phyloP scores from a whole-genome alignment of 2,113 vertebrate species.

The Pygoscelis adeliae region DNA sequence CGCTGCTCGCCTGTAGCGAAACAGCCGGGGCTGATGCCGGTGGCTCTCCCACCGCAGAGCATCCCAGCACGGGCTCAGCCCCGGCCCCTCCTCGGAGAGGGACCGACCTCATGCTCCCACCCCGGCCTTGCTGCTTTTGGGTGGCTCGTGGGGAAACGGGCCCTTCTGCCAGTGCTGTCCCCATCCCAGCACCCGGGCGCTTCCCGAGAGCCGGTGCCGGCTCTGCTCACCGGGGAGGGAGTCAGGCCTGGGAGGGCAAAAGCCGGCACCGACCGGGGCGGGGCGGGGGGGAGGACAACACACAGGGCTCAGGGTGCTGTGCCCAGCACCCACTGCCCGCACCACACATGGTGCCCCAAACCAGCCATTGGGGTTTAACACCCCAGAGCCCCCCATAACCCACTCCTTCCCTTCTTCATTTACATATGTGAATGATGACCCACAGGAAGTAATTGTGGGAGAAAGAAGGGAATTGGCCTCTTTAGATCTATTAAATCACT shows the following conservation, averaged over 20 bases:
- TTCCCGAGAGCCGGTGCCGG: rapidly evolving
- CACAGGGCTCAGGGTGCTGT: background rate
- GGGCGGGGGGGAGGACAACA: background rate
- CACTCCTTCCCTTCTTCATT: slow-evolving; percentile 62
- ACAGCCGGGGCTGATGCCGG: background rate
- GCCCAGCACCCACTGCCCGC: background rate
- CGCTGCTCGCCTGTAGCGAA: rapidly evolving
- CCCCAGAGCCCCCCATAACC: slow-evolving; percentile 24
- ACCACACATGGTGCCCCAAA: background rate
- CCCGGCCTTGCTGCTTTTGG: background rate
- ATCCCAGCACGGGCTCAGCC: background rate
- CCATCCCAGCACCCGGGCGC: rapidly evolving
- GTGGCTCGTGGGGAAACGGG: rapidly evolving
- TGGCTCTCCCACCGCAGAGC: rapidly evolving
- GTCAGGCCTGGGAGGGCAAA: background rate
- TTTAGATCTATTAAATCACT: slow-evolving; percentile 86
- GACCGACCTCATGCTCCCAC: rapidly evolving
- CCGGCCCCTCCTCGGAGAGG: background rate
- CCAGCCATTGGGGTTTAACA: background rate
- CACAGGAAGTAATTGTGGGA: slow-evolving; percentile 82
- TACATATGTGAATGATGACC: slow-evolving; percentile 84
- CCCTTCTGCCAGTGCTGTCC: background rate
- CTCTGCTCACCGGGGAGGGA: background rate
- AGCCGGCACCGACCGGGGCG: background rate
- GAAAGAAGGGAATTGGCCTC: slow-evolving; percentile 83